Conservation (phyloP, 1,140 invertebrate genomes). For the Galleria mellonella region DNA sequence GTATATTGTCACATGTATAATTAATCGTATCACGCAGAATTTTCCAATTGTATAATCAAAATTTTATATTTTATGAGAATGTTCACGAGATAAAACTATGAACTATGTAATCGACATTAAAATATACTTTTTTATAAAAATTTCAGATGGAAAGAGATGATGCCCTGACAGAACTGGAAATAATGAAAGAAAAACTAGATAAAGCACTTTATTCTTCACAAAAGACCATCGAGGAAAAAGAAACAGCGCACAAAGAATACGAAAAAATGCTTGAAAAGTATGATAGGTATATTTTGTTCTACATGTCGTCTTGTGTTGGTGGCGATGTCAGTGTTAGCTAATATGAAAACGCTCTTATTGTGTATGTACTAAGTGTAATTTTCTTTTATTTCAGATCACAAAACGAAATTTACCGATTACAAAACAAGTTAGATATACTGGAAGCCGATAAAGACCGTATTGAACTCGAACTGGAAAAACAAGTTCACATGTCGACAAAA, state of each 20-base stretch:
- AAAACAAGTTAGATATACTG: slow-evolving; percentile 89
- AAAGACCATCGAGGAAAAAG: slow-evolving; percentile 91
- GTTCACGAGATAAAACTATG: too few relatives aligned
- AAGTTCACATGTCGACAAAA: slow-evolving; percentile 84
- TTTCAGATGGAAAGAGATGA: slow-evolving; percentile 89
- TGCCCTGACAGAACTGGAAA: slow-evolving; percentile 87
- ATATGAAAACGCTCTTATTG: slow-evolving; percentile 2
- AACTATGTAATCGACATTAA: neutral
- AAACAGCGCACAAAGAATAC: slow-evolving; percentile 90
- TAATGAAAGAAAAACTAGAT: slow-evolving; percentile 92
- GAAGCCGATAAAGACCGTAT: slow-evolving; percentile 90
- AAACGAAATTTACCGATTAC: slow-evolving; percentile 90
- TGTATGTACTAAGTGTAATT: slow-evolving; percentile 5
- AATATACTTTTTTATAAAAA: slow-evolving; percentile 1
- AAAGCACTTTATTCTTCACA: slow-evolving; percentile 86
- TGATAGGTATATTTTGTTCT: slow-evolving; percentile 82
- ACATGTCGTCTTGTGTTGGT: slow-evolving; percentile 60
- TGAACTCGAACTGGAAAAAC: slow-evolving; percentile 90
- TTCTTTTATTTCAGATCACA: slow-evolving; percentile 79
- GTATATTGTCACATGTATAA: too few relatives aligned
- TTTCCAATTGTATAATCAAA: too few relatives aligned
- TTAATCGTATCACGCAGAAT: too few relatives aligned
- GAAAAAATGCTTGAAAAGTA: slow-evolving; percentile 95
- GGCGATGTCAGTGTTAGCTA: slow-evolving; percentile 20
- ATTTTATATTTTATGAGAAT: too few relatives aligned